Conservation (phyloP, 2,888 invertebrate genomes). For the Aleiodes testaceus region DNA sequence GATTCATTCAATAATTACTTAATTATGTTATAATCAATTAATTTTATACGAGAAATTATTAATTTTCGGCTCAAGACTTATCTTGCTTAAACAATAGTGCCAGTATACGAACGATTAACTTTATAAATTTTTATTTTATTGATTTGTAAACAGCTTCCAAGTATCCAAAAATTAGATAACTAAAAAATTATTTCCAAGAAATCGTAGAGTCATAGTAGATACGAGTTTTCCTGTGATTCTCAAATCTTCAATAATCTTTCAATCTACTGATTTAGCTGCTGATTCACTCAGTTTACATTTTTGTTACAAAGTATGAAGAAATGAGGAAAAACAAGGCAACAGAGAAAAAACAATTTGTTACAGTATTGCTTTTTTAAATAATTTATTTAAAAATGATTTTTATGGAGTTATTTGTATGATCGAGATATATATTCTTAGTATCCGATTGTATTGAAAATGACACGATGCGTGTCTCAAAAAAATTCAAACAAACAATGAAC, state of each 20-base stretch:
- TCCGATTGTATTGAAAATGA: background rate
- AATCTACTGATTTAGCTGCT: no score
- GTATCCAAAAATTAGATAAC: background rate
- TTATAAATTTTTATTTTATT: background rate
- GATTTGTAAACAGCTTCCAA: constrained; percentile 1
- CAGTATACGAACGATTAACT: background rate
- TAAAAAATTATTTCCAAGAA: no score
- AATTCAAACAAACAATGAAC: background rate
- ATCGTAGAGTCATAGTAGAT: no score
- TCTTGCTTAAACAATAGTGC: constrained; percentile 7
- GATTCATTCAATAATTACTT: no score
- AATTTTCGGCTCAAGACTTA: background rate
- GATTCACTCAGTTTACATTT: no score
- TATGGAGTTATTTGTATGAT: constrained; percentile 2
- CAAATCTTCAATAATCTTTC: no score
- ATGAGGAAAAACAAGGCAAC: no score
- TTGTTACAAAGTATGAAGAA: no score
- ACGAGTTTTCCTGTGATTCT: no score
- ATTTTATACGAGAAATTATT: no score
- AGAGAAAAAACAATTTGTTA: background rate
- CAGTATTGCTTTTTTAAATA: background rate
- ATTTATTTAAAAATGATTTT: background rate
- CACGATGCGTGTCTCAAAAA: constrained; percentile 5
- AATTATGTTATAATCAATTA: no score
- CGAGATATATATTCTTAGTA: constrained; percentile 15